Conservation (phyloP, 2,113 vertebrate genomes). For the Synchiropus splendidus region DNA sequence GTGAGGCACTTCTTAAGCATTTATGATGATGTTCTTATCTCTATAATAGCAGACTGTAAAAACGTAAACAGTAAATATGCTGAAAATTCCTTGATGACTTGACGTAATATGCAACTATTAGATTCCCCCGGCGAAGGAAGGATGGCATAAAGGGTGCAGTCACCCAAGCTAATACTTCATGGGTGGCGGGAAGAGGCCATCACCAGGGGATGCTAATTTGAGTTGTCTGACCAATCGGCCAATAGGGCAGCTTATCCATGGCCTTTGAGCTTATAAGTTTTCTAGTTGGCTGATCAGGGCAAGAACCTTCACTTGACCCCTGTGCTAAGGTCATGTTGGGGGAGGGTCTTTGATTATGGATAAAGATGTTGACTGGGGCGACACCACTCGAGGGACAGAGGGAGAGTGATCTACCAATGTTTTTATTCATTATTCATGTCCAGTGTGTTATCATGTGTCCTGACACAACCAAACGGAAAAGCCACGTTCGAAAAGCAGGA, state of each 20-base stretch:
- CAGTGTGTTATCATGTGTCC: no score
- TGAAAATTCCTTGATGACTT: no score
- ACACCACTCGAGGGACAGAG: no score
- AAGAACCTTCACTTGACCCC: constrained; percentile 65
- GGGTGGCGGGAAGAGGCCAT: constrained; percentile 35
- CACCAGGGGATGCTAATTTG: constrained; percentile 49
- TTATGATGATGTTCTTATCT: no score
- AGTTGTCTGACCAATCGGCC: constrained; percentile 61
- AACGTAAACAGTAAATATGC: no score
- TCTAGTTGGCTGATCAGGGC: constrained; percentile 59
- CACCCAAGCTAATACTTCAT: constrained; percentile 30
- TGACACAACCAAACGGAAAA: no score
- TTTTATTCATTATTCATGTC: no score
- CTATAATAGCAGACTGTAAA: no score
- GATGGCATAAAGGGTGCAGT: constrained; percentile 17
- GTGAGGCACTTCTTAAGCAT: no score
- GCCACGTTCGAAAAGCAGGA: no score
- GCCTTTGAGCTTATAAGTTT: constrained; percentile 61
- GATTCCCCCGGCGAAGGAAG: not conserved
- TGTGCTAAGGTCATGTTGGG: constrained; percentile 46
- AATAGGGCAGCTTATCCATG: constrained; percentile 52
- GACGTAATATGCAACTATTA: no score
- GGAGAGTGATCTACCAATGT: no score
- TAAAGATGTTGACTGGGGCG: constrained; percentile 5
- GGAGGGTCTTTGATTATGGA: constrained; percentile 13